These are phyloP conservation scores for Oligia latruncula DNA, from an alignment of 2,888 invertebrate genomes.

Conservation along the genomic window DNA sequence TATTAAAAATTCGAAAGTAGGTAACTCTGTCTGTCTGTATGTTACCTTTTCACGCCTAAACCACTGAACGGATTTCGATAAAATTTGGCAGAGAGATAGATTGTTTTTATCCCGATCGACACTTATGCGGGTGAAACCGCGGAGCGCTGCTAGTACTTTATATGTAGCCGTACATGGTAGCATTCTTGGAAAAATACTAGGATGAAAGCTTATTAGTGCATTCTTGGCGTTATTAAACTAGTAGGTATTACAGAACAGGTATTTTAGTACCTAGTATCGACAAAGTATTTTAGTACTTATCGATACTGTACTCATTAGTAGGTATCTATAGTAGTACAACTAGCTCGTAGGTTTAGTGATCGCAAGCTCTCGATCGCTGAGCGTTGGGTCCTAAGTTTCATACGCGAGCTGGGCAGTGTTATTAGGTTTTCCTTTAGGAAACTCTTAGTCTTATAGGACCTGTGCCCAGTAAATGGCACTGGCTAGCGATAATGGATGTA, in stretches of 20 bases:
- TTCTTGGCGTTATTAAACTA: constrained; percentile 11
- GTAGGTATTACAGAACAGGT: constrained; percentile 12
- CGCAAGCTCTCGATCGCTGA: neutral
- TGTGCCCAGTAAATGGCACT: too few relatives aligned
- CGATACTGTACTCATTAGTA: neutral
- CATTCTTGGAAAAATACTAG: constrained; percentile 36
- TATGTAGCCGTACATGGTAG: neutral
- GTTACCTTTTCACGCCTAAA: too few relatives aligned
- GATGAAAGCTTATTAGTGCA: constrained; percentile 11
- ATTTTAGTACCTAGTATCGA: constrained; percentile 10
- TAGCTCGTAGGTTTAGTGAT: neutral
- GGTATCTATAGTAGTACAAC: neutral
- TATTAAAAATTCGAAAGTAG: too few relatives aligned
- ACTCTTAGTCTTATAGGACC: neutral
- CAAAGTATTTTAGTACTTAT: neutral
- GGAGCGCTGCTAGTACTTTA: neutral
- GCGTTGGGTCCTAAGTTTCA: too few relatives aligned
- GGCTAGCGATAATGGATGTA: neutral
- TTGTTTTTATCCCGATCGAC: too few relatives aligned
- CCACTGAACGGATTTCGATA: too few relatives aligned
- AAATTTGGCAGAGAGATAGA: too few relatives aligned
- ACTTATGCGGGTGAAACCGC: too few relatives aligned
- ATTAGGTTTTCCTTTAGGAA: neutral
- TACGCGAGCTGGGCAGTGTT: too few relatives aligned
- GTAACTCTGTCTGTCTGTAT: too few relatives aligned